phyloP scores from a whole-genome alignment of 2,113 vertebrate species.

The Prionailurus bengalensis region DNA sequence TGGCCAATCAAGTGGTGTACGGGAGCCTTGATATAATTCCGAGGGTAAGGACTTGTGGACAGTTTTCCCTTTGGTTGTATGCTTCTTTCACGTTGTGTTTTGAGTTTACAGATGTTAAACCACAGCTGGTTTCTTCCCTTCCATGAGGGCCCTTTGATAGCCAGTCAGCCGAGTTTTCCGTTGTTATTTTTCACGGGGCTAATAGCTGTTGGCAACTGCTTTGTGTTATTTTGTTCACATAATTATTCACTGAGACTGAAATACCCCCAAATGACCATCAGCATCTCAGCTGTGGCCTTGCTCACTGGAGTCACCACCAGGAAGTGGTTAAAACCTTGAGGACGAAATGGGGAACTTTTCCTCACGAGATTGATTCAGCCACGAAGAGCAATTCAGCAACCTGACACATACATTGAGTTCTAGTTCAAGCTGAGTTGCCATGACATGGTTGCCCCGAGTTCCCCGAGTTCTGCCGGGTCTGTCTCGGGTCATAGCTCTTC shows the following conservation, averaged over 20 bases:
- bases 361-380: background rate
- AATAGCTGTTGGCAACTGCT: constrained; percentile 79
- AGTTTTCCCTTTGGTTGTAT: constrained; percentile 58
- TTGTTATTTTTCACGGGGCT: constrained; percentile 76
- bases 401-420: background rate
- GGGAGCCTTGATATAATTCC: background rate
- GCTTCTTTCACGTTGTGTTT: constrained; percentile 20
- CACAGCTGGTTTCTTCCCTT: constrained; percentile 83
- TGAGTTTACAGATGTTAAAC: constrained; percentile 80
- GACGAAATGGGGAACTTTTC: background rate
- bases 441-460: background rate
- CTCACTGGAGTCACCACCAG: constrained; percentile 61
- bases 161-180: constrained; percentile 76
- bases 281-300: constrained; percentile 81
- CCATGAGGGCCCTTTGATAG: constrained; percentile 59
- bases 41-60: background rate
- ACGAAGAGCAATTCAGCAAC: background rate
- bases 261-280: constrained; percentile 68
- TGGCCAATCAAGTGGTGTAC: background rate
- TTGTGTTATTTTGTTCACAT: constrained; percentile 73
- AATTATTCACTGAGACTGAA: constrained; percentile 83
- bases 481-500: background rate
- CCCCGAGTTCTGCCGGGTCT: background rate
- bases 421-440: background rate
- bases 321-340: constrained; percentile 73